Conservation (phyloP, 2,797 vertebrate species). For the Psittacula derbiana region DNA sequence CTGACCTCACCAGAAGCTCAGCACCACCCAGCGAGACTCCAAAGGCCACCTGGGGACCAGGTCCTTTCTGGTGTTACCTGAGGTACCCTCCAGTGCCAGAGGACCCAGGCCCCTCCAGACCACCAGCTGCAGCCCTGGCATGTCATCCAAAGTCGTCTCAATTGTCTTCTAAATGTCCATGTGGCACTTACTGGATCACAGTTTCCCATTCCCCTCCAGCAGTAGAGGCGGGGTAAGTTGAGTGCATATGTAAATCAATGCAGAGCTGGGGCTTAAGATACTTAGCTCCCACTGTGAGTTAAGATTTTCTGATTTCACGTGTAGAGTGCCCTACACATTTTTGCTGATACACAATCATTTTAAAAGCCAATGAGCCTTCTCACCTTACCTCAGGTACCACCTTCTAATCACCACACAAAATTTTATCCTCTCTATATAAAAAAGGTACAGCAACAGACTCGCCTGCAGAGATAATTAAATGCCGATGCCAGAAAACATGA, state of each 20-base stretch:
- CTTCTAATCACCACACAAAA: slow-evolving; percentile 25
- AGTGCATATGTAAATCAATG: neutral
- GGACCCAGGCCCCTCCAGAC: too few species aligned
- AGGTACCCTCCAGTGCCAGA: neutral
- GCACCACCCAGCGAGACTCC: rapidly evolving
- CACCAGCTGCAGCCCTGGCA: neutral
- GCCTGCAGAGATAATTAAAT: slow-evolving; percentile 55
- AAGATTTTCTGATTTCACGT: neutral
- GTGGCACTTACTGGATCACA: neutral
- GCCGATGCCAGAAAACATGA: slow-evolving; percentile 47
- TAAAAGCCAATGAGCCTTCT: neutral
- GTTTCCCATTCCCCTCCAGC: neutral
- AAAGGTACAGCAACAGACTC: slow-evolving; percentile 32
- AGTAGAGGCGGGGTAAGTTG: neutral
- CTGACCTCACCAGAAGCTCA: neutral
- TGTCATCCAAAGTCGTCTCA: neutral
- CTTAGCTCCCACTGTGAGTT: neutral
- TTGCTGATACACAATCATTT: neutral
- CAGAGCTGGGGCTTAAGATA: neutral
- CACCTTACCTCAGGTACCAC: neutral
- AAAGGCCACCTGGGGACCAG: neutral
- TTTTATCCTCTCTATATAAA: slow-evolving; percentile 24
- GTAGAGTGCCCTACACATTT: neutral
- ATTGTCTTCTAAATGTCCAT: neutral
- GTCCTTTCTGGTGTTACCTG: neutral